Conservation (phyloP, 2,797 vertebrate species). For the Amblyopsis hoosieri region DNA sequence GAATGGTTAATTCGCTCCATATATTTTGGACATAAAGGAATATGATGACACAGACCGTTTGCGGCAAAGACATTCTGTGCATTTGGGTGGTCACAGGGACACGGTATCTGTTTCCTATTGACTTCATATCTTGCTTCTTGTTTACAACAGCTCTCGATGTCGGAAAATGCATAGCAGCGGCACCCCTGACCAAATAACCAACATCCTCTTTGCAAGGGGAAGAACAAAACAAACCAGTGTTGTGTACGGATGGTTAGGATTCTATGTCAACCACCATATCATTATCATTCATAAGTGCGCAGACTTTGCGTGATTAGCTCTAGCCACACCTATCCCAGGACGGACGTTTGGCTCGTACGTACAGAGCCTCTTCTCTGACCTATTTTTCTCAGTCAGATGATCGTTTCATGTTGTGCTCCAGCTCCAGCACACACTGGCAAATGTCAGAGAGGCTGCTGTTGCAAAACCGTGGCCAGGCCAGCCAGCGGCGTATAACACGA, state of each 20-base stretch:
- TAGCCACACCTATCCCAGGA: conserved; percentile 13
- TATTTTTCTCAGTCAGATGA: conserved; percentile 12
- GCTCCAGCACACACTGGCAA: conserved; percentile 15
- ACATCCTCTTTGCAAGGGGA: conserved; percentile 49
- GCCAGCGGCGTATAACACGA: conserved; percentile 24
- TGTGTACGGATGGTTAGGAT: conserved; percentile 58
- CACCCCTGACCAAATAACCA: conserved; percentile 51
- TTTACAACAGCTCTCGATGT: conserved; percentile 53
- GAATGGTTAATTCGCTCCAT: conserved; percentile 50
- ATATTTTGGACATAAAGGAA: conserved; percentile 32
- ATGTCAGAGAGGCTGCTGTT: conserved; percentile 27
- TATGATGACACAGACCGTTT: conserved; percentile 31
- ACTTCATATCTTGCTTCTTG: conserved; percentile 54
- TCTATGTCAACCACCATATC: conserved; percentile 53
- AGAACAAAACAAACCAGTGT: conserved; percentile 49
- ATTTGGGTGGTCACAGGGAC: conserved; percentile 54
- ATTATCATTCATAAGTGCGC: conserved; percentile 47
- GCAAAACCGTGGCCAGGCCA: conserved; percentile 22
- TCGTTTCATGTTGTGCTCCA: conserved; percentile 8
- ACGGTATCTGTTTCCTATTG: conserved; percentile 60
- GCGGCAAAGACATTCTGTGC: conserved; percentile 33
- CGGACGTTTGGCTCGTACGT: neutral
- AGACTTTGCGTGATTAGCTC: conserved; percentile 19
- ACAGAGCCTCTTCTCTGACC: neutral
- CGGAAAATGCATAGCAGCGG: conserved; percentile 38